Base-by-base conservation (phyloP, 2,888 invertebrate species). In the Pedicia rivosa region DNA sequence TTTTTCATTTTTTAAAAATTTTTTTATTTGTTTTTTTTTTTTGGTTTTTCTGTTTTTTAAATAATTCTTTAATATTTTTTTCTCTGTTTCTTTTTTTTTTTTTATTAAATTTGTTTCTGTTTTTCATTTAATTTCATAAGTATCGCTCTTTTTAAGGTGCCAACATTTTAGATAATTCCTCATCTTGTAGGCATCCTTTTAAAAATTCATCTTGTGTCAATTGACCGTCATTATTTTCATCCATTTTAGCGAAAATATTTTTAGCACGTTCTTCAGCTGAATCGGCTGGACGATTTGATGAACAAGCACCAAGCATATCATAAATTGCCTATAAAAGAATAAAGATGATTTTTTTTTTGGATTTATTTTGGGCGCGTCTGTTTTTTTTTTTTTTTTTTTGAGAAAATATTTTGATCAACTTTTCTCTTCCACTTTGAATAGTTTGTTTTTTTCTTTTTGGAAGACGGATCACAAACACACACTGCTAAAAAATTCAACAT, bases 201-300 rank as follows among this genome's bases (percentile, higher is more conserved):
- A 95, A 76, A 65, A 95, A 95, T 68, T 98, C 97, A 47, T 95
- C 92, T 65, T 94, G 90, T 47, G 92, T 92, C 56, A 95, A 74
- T 63, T 94, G 92, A 42, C 95, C 95, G 63, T 98, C 97, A 66
- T 91, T 90, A 72, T 98, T 97, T 58, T 91, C 88, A 63, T 98
- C 97, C 97, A 98, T 97, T 66, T 94, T 94, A 42, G 91, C 91
- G 65, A 98, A 98, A 54, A 98, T 98, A 64, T 94, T 95, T 68
- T 92, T 91, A 49, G 97, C 97, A 48, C 97, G 72, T 57, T 95
- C 94, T 59, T 95, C 92, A 19, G 97, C 95, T 14, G 92, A 90
- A 59, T 91, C 92, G 27, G 88, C 88, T 33, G 92, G 90, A 56
- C 90, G 72, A 66, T 88, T 90, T 62, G 88, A 88, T 53, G 88